Conservation (phyloP, 64 coral and sea anemone genomes). For the Anthopleura sola region DNA sequence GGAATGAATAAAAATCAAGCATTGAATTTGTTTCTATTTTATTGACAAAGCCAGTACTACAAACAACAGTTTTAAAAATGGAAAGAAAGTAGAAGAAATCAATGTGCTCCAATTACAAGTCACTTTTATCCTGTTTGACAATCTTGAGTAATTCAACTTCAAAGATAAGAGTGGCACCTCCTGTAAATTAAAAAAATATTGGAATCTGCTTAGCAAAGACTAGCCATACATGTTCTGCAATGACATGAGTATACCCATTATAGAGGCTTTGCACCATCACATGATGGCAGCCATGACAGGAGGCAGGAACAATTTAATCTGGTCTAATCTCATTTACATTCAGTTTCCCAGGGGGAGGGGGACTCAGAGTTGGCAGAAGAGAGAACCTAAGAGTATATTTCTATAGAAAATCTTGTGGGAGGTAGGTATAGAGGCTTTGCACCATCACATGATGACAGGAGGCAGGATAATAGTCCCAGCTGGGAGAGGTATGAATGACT, state of each 20-base stretch:
- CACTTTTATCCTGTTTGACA: conserved; percentile 35
- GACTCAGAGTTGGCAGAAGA: too few relatives aligned
- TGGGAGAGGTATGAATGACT: background rate
- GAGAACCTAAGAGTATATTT: too few relatives aligned
- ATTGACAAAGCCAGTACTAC: background rate
- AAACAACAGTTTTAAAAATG: background rate
- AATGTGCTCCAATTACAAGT: conserved; percentile 38
- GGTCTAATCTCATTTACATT: too few relatives aligned
- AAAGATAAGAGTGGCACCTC: conserved; percentile 92
- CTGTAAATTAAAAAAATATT: conserved; percentile 44
- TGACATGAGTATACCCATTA: too few relatives aligned
- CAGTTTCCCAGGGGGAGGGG: too few relatives aligned
- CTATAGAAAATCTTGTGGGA: too few relatives aligned
- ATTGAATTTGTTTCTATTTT: background rate
- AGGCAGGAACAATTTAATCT: too few relatives aligned
- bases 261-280: too few relatives aligned
- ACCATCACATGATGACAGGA: background rate
- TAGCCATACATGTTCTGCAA: background rate
- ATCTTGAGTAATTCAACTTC: conserved; percentile 93
- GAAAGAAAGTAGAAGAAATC: background rate
- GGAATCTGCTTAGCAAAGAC: background rate
- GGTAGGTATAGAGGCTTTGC: too few relatives aligned
- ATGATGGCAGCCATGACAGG: too few relatives aligned
- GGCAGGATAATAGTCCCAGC: too few relatives aligned
- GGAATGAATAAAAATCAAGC: too few relatives aligned